phyloP scores from a whole-genome alignment of 2,888 invertebrate species.

The Copidosoma aretas region DNA sequence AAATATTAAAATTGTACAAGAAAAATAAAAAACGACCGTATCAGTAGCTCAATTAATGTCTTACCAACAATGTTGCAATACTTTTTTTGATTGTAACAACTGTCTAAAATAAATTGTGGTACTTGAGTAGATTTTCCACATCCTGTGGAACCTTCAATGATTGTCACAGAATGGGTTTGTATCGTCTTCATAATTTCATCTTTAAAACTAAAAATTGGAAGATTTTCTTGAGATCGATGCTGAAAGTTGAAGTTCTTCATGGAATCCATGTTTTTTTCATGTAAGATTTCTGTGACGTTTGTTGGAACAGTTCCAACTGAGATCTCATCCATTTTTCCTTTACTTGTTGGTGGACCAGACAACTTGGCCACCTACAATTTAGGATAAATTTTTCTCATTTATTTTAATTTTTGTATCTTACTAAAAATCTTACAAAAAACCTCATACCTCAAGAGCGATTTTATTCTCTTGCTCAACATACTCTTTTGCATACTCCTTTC shows the following conservation, averaged over 20 bases:
- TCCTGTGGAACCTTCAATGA: slow-evolving; percentile 93
- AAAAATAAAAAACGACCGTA: slow-evolving; percentile 1
- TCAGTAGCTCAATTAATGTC: slow-evolving; percentile 3
- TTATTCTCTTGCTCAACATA: slow-evolving; percentile 54
- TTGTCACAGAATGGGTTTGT: slow-evolving; percentile 73
- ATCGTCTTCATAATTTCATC: slow-evolving; percentile 75
- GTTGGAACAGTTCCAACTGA: slow-evolving; percentile 51
- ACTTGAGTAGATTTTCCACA: slow-evolving; percentile 91
- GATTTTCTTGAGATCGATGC: slow-evolving; percentile 47
- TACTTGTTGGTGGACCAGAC: slow-evolving; percentile 6
- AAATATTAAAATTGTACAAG: slow-evolving; percentile 6
- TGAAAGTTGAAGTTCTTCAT: slow-evolving; percentile 58
- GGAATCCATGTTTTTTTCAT: slow-evolving; percentile 49
- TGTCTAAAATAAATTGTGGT: slow-evolving; percentile 91
- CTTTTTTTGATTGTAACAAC: slow-evolving; percentile 68
- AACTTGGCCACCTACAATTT: slow-evolving; percentile 26
- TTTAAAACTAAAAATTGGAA: slow-evolving; percentile 52
- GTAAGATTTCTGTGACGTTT: slow-evolving; percentile 42
- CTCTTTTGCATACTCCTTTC: slow-evolving; percentile 53
- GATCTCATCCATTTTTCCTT: slow-evolving; percentile 48
- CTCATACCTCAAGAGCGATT: slow-evolving; percentile 49
- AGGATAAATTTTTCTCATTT: slow-evolving; percentile 3
- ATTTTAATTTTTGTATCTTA: too few species aligned
- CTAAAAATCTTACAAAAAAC: slow-evolving; percentile 1
- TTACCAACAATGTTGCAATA: slow-evolving; percentile 79